Evolutionary conservation across 2,113 vertebrate genomes (phyloP).

Genomic region (Phrynosoma platyrhinos): DNA sequence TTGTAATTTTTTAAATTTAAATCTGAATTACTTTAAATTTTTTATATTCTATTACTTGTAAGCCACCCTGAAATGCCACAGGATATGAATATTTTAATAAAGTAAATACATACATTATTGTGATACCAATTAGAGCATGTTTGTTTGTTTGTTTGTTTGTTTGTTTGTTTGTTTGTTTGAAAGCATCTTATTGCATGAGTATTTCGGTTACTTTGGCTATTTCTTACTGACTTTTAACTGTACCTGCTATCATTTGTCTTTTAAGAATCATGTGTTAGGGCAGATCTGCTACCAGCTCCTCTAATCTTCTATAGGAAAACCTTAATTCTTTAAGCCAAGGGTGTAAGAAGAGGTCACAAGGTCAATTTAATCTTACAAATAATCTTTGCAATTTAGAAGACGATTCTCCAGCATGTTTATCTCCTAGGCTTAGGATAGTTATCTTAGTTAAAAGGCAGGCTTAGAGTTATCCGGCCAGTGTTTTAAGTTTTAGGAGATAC

Average conservation of each 20-base stretch:
- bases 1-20: background rate
- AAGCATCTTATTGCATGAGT: background rate
- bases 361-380: constrained; percentile 70
- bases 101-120: background rate
- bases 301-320: constrained; percentile 38
- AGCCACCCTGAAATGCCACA: background rate
- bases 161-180: background rate
- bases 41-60: too few species aligned
- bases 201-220: constrained; percentile 1
- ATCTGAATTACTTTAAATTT: background rate
- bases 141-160: background rate
- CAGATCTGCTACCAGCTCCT: constrained; percentile 27
- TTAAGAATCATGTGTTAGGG: constrained; percentile 16
- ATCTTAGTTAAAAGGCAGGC: constrained; percentile 64
- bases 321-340: constrained; percentile 48
- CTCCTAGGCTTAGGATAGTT: constrained; percentile 48
- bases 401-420: constrained; percentile 54
- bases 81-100: background rate
- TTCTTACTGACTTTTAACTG: constrained; percentile 20
- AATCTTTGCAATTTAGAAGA: constrained; percentile 62
- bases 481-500: constrained; percentile 51
- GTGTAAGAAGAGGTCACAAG: constrained; percentile 56
- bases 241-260: constrained; percentile 26
- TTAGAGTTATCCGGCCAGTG: constrained; percentile 58
- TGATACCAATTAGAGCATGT: background rate